Evolutionary conservation across 30 jellyfish, hydroid and myxozoan genomes (phyloP).

Genomic region (Pseudorhiza aurosa): DNA sequence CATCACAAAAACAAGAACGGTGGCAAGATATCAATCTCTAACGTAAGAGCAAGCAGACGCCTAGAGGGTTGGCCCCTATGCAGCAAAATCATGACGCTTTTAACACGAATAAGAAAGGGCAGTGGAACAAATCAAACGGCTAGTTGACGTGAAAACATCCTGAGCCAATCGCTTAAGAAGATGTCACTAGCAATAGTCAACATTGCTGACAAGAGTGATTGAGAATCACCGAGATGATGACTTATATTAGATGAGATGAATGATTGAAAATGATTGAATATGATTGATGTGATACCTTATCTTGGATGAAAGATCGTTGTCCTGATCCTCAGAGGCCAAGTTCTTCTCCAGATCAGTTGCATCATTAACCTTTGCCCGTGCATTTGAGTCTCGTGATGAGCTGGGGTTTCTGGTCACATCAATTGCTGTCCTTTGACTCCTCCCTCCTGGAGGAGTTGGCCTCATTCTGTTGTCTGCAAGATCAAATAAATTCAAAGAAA

Average conservation of each 20-base stretch:
- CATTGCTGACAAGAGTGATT: neutral
- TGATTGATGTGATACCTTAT: constrained; percentile 42
- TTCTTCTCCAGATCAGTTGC: constrained; percentile 45
- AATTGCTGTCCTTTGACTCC: constrained; percentile 58
- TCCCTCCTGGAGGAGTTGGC: constrained; percentile 74
- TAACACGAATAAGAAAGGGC: too few species aligned
- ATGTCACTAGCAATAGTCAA: neutral
- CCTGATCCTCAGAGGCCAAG: constrained; percentile 44
- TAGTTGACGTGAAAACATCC: too few species aligned
- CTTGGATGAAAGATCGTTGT: constrained; percentile 46
- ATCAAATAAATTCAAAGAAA: neutral
- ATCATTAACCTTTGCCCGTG: constrained; percentile 24
- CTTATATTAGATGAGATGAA: neutral
- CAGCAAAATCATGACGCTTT: too few species aligned
- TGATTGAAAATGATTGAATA: too few species aligned
- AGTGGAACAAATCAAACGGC: too few species aligned
- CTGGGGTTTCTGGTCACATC: constrained; percentile 79
- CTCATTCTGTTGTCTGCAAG: constrained; percentile 75
- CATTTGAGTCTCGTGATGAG: constrained; percentile 41
- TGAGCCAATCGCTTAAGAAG: too few species aligned
- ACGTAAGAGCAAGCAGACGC: too few species aligned
- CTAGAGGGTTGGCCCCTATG: too few species aligned
- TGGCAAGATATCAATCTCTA: too few species aligned
- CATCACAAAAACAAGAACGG: too few species aligned
- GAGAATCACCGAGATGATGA: too few species aligned